These are phyloP conservation scores for Clarias magur DNA, from an alignment of 2,113 vertebrate genomes.

Conservation along the genomic window DNA sequence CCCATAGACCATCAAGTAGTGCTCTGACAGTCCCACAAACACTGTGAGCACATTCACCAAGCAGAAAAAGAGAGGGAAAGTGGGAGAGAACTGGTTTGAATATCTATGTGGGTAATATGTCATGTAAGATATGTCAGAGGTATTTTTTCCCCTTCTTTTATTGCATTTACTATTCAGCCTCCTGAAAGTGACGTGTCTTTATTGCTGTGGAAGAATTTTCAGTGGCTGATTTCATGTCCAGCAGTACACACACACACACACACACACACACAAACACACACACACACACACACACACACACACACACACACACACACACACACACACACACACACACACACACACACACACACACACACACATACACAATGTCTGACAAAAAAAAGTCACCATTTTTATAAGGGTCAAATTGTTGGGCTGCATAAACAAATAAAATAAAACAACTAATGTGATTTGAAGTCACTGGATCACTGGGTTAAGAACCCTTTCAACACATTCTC, in stretches of 20 bases:
- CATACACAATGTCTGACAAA: no score
- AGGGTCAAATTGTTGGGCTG: no score
- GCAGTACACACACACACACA: slow-evolving; percentile 10
- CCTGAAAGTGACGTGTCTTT: slow-evolving; percentile 28
- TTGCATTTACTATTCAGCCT: slow-evolving; percentile 3
- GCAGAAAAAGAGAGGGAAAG: background rate
- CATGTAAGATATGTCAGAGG: background rate
- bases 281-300: no score
- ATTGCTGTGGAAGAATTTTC: slow-evolving; percentile 42
- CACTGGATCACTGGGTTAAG: no score
- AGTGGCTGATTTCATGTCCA: slow-evolving; percentile 65
- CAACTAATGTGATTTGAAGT: no score
- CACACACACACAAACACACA: no score
- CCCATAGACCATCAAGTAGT: background rate
- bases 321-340: no score
- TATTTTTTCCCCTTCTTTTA: background rate
- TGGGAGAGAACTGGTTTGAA: background rate
- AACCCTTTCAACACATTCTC: no score
- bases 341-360: no score
- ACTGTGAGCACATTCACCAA: slow-evolving; percentile 8
- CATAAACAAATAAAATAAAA: no score
- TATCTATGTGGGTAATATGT: background rate
- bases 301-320: no score
- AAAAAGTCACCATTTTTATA: no score
- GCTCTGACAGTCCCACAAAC: background rate